Evolutionary conservation across 2,113 vertebrate genomes (phyloP), one percentile per base, ranked within the genome.

Genomic region (Accipiter virgatus): DNA sequence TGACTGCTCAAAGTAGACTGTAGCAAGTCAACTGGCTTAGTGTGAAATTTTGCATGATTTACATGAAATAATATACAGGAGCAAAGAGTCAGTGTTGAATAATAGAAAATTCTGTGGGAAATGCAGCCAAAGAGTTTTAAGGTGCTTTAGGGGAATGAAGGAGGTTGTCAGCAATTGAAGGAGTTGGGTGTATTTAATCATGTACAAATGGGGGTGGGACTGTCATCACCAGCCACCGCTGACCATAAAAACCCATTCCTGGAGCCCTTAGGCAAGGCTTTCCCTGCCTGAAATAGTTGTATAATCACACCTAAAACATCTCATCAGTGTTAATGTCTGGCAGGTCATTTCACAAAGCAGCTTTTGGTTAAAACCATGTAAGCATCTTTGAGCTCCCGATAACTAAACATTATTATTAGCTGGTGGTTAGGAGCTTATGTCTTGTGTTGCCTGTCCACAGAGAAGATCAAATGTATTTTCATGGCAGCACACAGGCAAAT

Each of bases 381-480:
- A 90, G 48, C 58, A 82, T 89, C 34, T 94, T 50, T 75, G 52
- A 61, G 27, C 53, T 93, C 73, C 67, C 65, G 16, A 40, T 81
- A 93, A 71, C 77, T 86, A 78, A 58, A 43, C 21, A 1, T 89
- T 80, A 23, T 75, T 87, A 74, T 87, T 90, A 86, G 63, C 52
- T 63, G 40, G 27, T 79, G 75, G 56, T 71, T 84, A 87, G 71
- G 47, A 92, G 48, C 43, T 92, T 91, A 5, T 52, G n/a, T 67
- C 67, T 94, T 43, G 40, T 59, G 58, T 72, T 91, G 40, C 26
- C 26, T 61, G 43, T 48, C 66, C 65, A 25, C 31, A 79, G 58
- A 84, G 4, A 14, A 93, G 79, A 71, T 45, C 6, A 4, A 95
- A 94, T 53, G 10, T 95, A 75, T 95, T 97, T 94, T 86, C 74